A percentile compares a stretch with the other conserved stretches of the same genome.
phyloP scores from a whole-genome alignment of 2,888 invertebrate species.

The Scrobipalpa costella region DNA sequence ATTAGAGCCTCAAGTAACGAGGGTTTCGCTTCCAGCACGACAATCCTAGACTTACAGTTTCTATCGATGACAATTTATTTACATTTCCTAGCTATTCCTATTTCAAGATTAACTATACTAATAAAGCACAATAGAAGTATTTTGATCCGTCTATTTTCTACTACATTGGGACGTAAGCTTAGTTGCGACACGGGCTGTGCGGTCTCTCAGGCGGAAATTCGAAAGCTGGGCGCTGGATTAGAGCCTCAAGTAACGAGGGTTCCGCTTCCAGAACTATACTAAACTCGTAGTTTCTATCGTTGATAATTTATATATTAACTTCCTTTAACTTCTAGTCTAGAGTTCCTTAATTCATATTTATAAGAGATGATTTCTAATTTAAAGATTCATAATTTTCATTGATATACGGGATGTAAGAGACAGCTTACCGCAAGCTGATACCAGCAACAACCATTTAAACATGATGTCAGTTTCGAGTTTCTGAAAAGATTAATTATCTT shows the following conservation, averaged over 20 bases:
- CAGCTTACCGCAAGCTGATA: too few species aligned
- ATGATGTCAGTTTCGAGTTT: too few species aligned
- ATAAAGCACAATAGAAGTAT: too few species aligned
- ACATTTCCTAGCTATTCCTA: too few species aligned
- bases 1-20: conserved; percentile 46
- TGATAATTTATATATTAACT: not conserved
- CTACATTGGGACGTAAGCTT: not conserved
- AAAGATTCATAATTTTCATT: too few species aligned
- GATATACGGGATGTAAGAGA: too few species aligned
- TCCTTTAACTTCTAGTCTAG: too few species aligned
- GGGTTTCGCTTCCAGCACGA: conserved; percentile 26
- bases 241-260: conserved; percentile 42
- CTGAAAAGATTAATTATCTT: not conserved
- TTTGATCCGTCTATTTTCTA: not conserved
- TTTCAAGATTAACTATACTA: not conserved
- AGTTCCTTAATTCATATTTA: too few species aligned
- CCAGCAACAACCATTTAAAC: too few species aligned
- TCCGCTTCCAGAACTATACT: not conserved
- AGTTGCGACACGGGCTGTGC: conserved; percentile 37
- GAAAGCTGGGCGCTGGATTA: conserved; percentile 49
- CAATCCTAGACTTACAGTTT: not conserved
- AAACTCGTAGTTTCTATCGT: not conserved
- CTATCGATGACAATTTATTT: not conserved
- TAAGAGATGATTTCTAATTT: too few species aligned
- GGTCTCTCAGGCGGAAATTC: conserved; percentile 49